A percentile compares a stretch with the other conserved stretches of the same genome.
Evolutionary conservation across 2,797 vertebrate species (phyloP).

Genomic region (Trichosurus vulpecula): DNA sequence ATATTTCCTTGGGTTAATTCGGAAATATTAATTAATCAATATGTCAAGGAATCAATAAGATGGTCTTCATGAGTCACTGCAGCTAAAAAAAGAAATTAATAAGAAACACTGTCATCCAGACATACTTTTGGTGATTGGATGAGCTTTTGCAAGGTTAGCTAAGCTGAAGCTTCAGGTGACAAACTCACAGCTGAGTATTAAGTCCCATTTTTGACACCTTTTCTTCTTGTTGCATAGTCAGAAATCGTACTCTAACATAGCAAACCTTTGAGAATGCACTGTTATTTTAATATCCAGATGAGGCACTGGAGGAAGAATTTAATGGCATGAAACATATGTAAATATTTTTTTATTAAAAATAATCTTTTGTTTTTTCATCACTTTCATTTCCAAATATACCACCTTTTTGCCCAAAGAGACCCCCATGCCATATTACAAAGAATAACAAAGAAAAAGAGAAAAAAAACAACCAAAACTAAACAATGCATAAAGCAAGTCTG

Average conservation of each 20-base stretch:
- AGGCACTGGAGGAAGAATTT: background rate
- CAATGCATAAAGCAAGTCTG: background rate
- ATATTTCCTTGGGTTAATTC: background rate
- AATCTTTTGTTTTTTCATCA: background rate
- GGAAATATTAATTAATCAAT: background rate
- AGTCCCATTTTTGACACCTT: background rate
- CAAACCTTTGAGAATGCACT: background rate
- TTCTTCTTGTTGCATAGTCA: background rate
- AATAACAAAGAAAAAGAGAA: background rate
- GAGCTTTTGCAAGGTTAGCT: background rate
- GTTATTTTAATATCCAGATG: background rate
- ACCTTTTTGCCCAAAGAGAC: background rate
- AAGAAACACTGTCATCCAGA: background rate
- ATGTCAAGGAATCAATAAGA: background rate
- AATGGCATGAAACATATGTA: background rate
- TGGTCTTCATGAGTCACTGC: background rate
- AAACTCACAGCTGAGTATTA: background rate
- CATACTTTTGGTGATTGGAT: background rate
- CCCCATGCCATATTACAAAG: background rate
- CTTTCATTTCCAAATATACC: background rate
- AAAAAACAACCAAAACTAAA: background rate
- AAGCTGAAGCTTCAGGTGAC: background rate
- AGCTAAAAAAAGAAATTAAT: background rate
- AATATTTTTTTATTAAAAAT: background rate
- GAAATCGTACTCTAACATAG: background rate